A percentile compares a stretch with the other conserved stretches of the same genome.
phyloP scores from a whole-genome alignment of 1,140 invertebrate species.

The Pseudoatta argentina region DNA sequence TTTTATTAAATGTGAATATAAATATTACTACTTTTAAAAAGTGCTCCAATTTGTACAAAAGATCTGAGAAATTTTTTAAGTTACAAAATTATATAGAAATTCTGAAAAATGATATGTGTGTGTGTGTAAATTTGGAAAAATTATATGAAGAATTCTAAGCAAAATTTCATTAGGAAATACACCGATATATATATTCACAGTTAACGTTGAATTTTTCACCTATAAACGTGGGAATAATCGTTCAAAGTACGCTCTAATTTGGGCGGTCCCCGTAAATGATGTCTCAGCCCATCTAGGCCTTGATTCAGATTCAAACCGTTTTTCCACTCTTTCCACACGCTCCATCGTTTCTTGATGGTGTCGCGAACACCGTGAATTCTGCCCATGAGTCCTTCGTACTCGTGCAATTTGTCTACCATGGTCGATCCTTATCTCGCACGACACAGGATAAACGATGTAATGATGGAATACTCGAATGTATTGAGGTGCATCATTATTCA shows the following conservation, averaged over 20 bases:
- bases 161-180: neutral
- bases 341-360: conserved; percentile 88
- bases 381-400: conserved; percentile 92
- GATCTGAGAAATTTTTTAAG: neutral
- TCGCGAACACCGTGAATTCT: conserved; percentile 90
- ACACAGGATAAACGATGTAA: conserved; percentile 12
- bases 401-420: conserved; percentile 91
- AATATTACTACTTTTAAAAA: neutral
- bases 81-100: neutral
- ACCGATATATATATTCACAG: neutral
- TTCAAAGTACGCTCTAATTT: conserved; percentile 84
- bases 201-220: conserved; percentile 85
- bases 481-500: neutral
- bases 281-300: conserved; percentile 79
- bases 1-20: neutral
- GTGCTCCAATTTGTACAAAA: neutral
- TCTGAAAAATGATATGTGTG: too few relatives aligned
- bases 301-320: conserved; percentile 85
- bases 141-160: neutral
- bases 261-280: conserved; percentile 84
- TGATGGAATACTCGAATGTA: neutral
- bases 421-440: conserved; percentile 21
- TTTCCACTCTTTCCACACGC: conserved; percentile 87
- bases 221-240: conserved; percentile 92
- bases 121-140: neutral